These are phyloP conservation scores for Artemia sp. DNA, from an alignment of 2,888 invertebrate genomes.

Conservation along the genomic window DNA sequence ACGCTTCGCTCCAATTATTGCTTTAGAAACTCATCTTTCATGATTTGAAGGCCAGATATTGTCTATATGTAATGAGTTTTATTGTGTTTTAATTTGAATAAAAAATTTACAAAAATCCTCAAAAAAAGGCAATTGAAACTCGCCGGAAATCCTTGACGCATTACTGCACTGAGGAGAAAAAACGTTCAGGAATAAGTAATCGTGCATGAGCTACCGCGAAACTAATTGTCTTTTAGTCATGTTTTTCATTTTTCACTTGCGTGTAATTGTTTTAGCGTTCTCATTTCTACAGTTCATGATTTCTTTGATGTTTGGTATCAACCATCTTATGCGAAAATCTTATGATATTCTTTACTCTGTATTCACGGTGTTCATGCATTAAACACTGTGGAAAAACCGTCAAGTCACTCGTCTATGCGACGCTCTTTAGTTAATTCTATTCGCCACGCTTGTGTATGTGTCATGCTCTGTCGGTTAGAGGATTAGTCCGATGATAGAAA, in stretches of 20 bases:
- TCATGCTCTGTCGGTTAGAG: constrained; percentile 6
- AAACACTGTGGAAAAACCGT: background rate
- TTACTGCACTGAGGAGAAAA: background rate
- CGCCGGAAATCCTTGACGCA: constrained; percentile 7
- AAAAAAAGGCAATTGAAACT: too few species aligned
- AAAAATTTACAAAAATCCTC: too few species aligned
- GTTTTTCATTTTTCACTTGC: constrained; percentile 8
- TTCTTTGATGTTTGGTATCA: constrained; percentile 4
- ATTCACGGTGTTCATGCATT: constrained; percentile 13
- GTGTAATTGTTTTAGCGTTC: constrained; percentile 13
- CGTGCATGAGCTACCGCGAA: constrained; percentile 13
- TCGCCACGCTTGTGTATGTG: constrained; percentile 11
- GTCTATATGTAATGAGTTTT: too few species aligned
- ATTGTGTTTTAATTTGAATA: too few species aligned
- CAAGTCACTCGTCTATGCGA: constrained; percentile 4
- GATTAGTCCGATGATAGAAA: too few species aligned
- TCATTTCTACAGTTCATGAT: constrained; percentile 8
- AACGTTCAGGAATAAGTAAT: background rate
- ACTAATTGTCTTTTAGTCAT: constrained; percentile 10
- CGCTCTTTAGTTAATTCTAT: background rate
- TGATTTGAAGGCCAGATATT: too few species aligned
- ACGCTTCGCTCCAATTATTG: too few species aligned
- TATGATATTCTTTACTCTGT: background rate
- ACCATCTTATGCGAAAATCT: too few species aligned
- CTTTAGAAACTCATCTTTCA: too few species aligned